These are phyloP conservation scores for Patella vulgata DNA, from an alignment of 1,140 invertebrate genomes.

Conservation along the genomic window DNA sequence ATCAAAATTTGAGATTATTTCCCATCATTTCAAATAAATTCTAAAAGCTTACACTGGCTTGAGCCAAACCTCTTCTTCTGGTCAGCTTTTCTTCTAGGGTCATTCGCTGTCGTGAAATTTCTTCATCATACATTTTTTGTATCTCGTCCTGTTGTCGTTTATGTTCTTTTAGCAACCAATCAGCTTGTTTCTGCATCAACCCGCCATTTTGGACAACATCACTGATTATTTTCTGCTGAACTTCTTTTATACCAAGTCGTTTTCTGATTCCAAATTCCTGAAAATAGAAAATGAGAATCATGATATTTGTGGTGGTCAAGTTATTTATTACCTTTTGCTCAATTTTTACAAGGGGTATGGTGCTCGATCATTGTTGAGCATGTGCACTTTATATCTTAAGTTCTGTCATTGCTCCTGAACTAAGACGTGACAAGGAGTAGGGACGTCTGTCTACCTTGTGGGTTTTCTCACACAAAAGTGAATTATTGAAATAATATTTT, in stretches of 20 bases:
- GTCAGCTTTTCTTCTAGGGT: slow-evolving; percentile 62
- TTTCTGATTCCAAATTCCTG: slow-evolving; percentile 61
- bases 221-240: slow-evolving; percentile 47
- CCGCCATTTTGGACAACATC: slow-evolving; percentile 44
- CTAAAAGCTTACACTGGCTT: slow-evolving; percentile 52
- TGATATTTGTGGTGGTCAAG: no score
- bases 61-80: slow-evolving; percentile 51
- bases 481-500: no score
- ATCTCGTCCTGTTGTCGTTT: slow-evolving; percentile 52
- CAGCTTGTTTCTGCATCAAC: slow-evolving; percentile 50
- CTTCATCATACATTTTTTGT: slow-evolving; percentile 60
- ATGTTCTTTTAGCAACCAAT: slow-evolving; percentile 63
- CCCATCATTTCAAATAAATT: no score
- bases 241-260: slow-evolving; percentile 56
- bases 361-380: no score
- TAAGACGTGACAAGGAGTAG: no score
- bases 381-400: no score
- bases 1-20: no score
- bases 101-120: slow-evolving; percentile 60
- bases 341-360: no score
- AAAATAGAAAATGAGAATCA: slow-evolving; percentile 15
- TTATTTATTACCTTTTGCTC: no score
- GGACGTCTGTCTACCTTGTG: no score
- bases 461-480: no score
- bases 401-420: no score